Evolutionary conservation across 53 echinoderm and acorn worm species (phyloP).

Genomic region (Henricia sp.): DNA sequence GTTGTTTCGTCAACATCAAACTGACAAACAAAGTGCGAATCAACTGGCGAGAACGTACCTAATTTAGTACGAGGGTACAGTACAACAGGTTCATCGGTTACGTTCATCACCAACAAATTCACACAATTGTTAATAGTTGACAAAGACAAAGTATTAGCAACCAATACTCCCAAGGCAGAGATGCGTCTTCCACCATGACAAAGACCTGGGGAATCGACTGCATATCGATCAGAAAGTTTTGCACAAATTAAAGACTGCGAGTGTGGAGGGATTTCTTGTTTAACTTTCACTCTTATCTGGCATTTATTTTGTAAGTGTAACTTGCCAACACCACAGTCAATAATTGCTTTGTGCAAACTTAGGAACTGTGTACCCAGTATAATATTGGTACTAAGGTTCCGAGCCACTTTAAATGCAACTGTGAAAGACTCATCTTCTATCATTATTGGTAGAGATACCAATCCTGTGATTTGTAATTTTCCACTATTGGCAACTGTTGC

Average conservation of each 20-base stretch:
- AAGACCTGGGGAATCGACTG: background rate
- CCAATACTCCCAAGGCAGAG: conserved; percentile 35
- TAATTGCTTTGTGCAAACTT: conserved; percentile 1
- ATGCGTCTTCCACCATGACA: conserved; percentile 46
- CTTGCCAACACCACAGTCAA: conserved; percentile 28
- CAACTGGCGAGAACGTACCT: conserved; percentile 21
- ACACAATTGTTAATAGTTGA: conserved; percentile 1
- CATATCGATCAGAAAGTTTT: background rate
- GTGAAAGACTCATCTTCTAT: background rate
- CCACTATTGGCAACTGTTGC: conserved; percentile 3
- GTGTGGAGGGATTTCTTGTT: conserved; percentile 26
- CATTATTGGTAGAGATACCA: background rate
- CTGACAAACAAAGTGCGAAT: background rate
- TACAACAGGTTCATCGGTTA: conserved; percentile 16
- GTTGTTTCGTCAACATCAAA: background rate
- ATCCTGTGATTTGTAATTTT: background rate
- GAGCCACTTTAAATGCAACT: background rate
- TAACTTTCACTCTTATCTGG: background rate
- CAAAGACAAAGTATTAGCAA: conserved; percentile 34
- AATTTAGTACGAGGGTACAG: conserved; percentile 42
- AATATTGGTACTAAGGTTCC: conserved; percentile 1
- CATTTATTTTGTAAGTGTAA: conserved; percentile 14
- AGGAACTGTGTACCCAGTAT: conserved; percentile 33
- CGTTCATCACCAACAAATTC: conserved; percentile 37
- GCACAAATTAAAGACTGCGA: conserved; percentile 14